Conservation (phyloP, 2,888 invertebrate species). For the Microplitis manilae region DNA sequence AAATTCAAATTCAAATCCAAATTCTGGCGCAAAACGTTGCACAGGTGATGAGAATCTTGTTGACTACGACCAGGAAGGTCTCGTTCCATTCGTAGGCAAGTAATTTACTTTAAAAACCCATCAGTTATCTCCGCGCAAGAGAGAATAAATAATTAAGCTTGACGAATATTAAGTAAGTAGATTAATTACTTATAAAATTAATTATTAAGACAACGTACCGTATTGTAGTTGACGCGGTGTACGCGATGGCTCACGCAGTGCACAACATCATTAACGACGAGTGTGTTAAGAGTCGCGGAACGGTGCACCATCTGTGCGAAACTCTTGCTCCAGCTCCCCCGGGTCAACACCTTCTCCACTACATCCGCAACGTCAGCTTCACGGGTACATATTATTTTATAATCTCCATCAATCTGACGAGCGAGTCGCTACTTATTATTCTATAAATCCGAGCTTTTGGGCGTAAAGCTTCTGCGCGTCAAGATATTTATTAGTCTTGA, state of each 20-base stretch:
- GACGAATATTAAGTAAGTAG: not conserved
- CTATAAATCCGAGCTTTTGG: not conserved
- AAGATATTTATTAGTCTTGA: not conserved
- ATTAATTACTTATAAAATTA: slow-evolving; percentile 4
- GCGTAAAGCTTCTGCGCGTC: slow-evolving; percentile 3
- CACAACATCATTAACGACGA: slow-evolving; percentile 77
- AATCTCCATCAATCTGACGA: not conserved
- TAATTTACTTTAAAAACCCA: slow-evolving; percentile 15
- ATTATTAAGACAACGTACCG: slow-evolving; percentile 19
- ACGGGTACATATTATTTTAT: slow-evolving; percentile 62
- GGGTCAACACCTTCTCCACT: slow-evolving; percentile 76
- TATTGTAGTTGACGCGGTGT: slow-evolving; percentile 81
- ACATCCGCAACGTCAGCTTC: slow-evolving; percentile 78
- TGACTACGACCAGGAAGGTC: slow-evolving; percentile 75
- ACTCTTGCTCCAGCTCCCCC: slow-evolving; percentile 72
- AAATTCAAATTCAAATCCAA: not conserved
- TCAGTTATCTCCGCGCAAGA: not conserved
- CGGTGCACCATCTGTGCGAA: slow-evolving; percentile 71
- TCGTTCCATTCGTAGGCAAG: slow-evolving; percentile 80
- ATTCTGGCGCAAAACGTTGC: slow-evolving; percentile 61
- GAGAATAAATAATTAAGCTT: not conserved
- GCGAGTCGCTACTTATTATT: not conserved
- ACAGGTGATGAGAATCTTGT: slow-evolving; percentile 72
- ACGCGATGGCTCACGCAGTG: slow-evolving; percentile 82
- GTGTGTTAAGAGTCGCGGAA: slow-evolving; percentile 71